Evolutionary conservation across 2,888 invertebrate genomes (phyloP).

Genomic region (Itoplectis maculator): DNA sequence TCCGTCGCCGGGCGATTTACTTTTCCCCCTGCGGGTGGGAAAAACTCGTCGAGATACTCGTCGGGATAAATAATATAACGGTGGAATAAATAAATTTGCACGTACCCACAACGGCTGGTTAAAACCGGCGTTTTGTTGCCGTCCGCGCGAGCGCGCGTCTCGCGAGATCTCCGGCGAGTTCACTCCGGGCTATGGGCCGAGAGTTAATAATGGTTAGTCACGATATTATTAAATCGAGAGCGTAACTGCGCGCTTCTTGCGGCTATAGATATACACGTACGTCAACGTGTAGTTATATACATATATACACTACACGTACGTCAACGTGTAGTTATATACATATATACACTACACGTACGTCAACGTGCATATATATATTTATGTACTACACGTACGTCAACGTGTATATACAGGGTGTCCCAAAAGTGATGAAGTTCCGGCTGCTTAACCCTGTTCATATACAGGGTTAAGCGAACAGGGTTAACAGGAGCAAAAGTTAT

Average conservation of each 20-base stretch:
- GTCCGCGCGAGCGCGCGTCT: neutral
- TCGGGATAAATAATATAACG: slow-evolving; percentile 22
- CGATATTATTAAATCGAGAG: slow-evolving; percentile 72
- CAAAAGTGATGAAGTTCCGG: too few species aligned
- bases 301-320: too few species aligned
- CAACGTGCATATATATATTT: too few species aligned
- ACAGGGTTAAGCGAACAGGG: too few species aligned
- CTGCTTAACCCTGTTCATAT: too few species aligned
- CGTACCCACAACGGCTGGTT: slow-evolving; percentile 18
- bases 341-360: too few species aligned
- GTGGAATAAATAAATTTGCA: slow-evolving; percentile 40
- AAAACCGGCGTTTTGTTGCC: slow-evolving; percentile 5
- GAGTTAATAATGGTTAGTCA: slow-evolving; percentile 71
- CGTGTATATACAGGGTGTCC: too few species aligned
- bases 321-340: too few species aligned
- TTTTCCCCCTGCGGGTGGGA: neutral
- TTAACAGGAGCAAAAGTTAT: too few species aligned
- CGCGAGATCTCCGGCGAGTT: slow-evolving; percentile 46
- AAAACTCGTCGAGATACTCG: slow-evolving; percentile 1
- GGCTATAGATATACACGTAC: slow-evolving; percentile 41
- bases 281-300: too few species aligned
- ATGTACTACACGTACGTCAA: too few species aligned
- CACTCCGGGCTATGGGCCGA: slow-evolving; percentile 65
- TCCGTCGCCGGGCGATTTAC: neutral
- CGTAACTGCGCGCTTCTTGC: slow-evolving; percentile 61